Percentiles rank a stretch among this genome's conserved stretches.
Evolutionary conservation across 2,113 vertebrate genomes (phyloP).

Genomic region (Takifugu flavidus): DNA sequence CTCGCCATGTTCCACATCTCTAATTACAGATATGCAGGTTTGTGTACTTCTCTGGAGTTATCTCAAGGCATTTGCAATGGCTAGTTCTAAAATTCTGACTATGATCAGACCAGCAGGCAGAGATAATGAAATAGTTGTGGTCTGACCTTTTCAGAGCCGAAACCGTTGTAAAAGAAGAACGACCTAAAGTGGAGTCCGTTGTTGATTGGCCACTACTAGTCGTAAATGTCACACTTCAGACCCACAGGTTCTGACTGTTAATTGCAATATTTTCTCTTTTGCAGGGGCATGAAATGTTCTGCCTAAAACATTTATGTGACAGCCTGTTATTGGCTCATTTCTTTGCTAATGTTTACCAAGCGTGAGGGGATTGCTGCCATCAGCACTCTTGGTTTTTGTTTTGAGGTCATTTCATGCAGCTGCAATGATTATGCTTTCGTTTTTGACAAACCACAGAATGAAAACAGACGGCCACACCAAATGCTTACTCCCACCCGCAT

Average conservation of each 20-base stretch:
- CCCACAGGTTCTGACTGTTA: not conserved
- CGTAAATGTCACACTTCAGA: conserved; percentile 15
- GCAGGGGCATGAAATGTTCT: not conserved
- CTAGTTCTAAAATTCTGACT: not conserved
- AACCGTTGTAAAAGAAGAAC: conserved; percentile 11
- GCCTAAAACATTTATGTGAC: not conserved
- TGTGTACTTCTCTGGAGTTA: too few relatives aligned
- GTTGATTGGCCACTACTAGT: not conserved
- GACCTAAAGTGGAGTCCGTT: not conserved
- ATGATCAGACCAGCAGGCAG: not conserved
- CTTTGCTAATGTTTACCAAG: conserved; percentile 4
- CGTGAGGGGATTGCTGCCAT: conserved; percentile 3
- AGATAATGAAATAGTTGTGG: not conserved
- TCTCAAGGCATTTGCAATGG: too few relatives aligned
- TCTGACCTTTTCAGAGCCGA: conserved; percentile 10
- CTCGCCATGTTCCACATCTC: too few relatives aligned
- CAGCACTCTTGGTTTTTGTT: not conserved
- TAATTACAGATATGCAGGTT: too few relatives aligned
- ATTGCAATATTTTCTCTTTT: not conserved
- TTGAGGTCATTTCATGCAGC: conserved; percentile 3
- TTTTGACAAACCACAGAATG: conserved; percentile 12
- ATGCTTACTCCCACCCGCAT: too few relatives aligned
- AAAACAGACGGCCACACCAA: not conserved
- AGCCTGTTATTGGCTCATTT: not conserved
- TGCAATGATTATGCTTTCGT: conserved; percentile 22